Evolutionary conservation across 2,888 invertebrate species (phyloP), one percentile per base, ranked within the genome.

Genomic region (Limnephilus marmoratus): DNA sequence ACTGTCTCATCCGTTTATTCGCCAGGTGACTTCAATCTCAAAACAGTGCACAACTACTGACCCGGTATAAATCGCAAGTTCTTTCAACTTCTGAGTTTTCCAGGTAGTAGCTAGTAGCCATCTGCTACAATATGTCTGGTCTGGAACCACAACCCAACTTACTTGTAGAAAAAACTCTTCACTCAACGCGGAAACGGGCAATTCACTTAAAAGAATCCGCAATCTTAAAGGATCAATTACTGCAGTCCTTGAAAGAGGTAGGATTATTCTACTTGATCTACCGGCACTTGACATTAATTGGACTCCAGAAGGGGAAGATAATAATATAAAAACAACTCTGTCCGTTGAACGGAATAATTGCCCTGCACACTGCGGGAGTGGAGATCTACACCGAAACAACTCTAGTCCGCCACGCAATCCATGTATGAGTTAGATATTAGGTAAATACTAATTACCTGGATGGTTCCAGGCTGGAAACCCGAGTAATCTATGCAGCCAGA

Each of bases 391-490:
- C 97, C 96, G 94, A 97, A 97, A 94, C 99, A 99, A 95, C 98
- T 98, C 68, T 97, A 95, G 95, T 98, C 97, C 45, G 97, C 97
- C 83, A 96, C 95, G 94, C 99, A 99, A 5, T 68, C 68, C 18
- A 68, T 18, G 18, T 18, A 5, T 24, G 1, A 53, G 5, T 53
- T 15, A 53, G 45, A 2, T 45, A 45, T 1, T 45, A n/a, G n/a
- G n/a, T n/a, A 45, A 45, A 68, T 18, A 24, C 68, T 68, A 4
- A 18, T 68, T 95, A 97, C 97, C 96, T 98, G 98, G 95, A 98
- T 99, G 29, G 98, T 99, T 93, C 98, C 98, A 29, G 97, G 97
- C 94, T 98, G 97, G 95, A 98, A 99, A 83, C 98, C 98, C 91
- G 97, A 97, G 94, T 97, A 97, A 89, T 96, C 95, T 0, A 98